phyloP scores from a whole-genome alignment of 1,140 invertebrate genomes.

The Hycleus cichorii region DNA sequence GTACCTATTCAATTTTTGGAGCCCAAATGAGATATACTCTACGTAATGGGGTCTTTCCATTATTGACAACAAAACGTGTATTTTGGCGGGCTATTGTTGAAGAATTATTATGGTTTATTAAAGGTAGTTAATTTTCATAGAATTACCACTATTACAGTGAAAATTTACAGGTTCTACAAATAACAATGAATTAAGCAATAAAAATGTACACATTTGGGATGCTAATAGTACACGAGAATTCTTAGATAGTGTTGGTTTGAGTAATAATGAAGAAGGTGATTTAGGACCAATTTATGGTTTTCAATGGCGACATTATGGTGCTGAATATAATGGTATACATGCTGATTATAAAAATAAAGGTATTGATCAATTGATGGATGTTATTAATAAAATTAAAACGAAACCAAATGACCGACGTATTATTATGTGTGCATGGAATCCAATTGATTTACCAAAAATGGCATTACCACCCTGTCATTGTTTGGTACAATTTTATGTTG shows the following conservation, averaged over 20 bases:
- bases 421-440: constrained; percentile 95
- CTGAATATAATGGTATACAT: constrained; percentile 79
- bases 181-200: constrained; percentile 75
- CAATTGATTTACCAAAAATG: constrained; percentile 82
- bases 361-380: constrained; percentile 82
- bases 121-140: constrained; percentile 52
- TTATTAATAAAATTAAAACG: constrained; percentile 78
- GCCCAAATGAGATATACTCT: constrained; percentile 84
- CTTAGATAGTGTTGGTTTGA: constrained; percentile 82
- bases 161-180: constrained; percentile 60
- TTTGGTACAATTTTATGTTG: constrained; percentile 91
- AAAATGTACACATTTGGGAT: constrained; percentile 97
- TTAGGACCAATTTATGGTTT: constrained; percentile 98
- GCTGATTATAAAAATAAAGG: constrained; percentile 83
- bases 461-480: constrained; percentile 96
- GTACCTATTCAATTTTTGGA: constrained; percentile 87
- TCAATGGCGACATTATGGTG: constrained; percentile 98
- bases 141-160: no score
- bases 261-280: constrained; percentile 86
- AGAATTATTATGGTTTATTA: constrained; percentile 94
- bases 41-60: constrained; percentile 71
- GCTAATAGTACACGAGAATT: constrained; percentile 88
- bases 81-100: constrained; percentile 91
- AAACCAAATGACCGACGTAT: constrained; percentile 85
- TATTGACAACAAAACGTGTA: constrained; percentile 96